Evolutionary conservation across 2,888 invertebrate genomes (phyloP), one percentile per base, ranked within the genome.

Genomic region (Saturnia pavonia): DNA sequence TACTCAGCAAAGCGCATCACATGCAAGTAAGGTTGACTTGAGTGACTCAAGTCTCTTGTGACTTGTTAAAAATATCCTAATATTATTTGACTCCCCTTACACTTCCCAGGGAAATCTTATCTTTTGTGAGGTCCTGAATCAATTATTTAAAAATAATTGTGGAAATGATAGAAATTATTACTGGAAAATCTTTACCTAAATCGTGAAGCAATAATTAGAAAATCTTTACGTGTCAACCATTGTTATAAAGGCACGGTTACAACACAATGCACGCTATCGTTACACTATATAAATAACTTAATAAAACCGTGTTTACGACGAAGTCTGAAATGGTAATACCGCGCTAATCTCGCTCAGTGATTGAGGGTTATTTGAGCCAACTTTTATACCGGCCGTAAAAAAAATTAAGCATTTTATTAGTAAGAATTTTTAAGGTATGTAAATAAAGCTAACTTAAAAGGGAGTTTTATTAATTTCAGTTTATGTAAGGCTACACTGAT

Each of bases 291-390:
- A 65, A 66, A 72, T 68, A 71, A 70, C 70, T 67, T 67, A 72
- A 72, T 72, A 74, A 73, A 75, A 71, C 51, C 72, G 67, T 70
- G 74, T 72, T 74, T 75, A 75, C 71, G 70, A 70, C 69, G 42
- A 22, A 16, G 45, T 67, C 43, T 60, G 69, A 67, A 74, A 74
- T 69, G 72, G 69, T 74, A 76, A 78, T 75, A 67, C 73, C 34
- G 67, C 66, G 69, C 71, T 78, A 80, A 78, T 80, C 75, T 74
- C 57, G 69, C 48, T 63, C 70, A 40, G 45, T 78, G 75, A 80
- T 81, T 80, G 78, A 74, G 71, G 76, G 78, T 72, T 72, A 75
- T 80, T 81, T 72, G 70, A 78, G 70, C 73, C 71, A 54, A 71
- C 71, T 79, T 79, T 80, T 76, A 80, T 75, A 75, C 68, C 70